Percentiles rank a stretch among this genome's conserved stretches.
Evolutionary conservation across 2,113 vertebrate species (phyloP).

Genomic region (Burhinus bistriatus): DNA sequence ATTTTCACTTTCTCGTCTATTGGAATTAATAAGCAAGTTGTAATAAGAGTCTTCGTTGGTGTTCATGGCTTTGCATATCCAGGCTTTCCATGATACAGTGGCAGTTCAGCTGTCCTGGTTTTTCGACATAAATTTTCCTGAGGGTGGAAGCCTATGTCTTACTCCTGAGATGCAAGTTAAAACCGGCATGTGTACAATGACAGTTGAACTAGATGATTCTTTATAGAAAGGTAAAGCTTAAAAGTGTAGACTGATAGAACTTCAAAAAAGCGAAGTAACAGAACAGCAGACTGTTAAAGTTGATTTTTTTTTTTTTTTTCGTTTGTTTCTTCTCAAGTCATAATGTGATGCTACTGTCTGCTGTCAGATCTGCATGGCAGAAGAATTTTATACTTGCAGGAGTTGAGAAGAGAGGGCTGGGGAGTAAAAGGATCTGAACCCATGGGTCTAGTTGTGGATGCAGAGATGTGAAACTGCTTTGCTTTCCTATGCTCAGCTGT

Average conservation of each 20-base stretch:
- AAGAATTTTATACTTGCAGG: background rate
- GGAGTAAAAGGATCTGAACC: background rate
- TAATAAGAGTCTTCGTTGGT: background rate
- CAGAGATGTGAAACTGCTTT: background rate
- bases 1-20: background rate
- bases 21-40: background rate
- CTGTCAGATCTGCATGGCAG: background rate
- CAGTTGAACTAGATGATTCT: background rate
- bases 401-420: background rate
- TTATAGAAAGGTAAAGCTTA: background rate
- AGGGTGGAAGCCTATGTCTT: background rate
- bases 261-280: background rate
- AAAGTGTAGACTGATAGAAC: background rate
- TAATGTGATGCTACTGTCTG: background rate
- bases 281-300: background rate
- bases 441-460: background rate
- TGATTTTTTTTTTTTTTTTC: background rate
- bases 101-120: background rate
- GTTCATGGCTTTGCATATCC: background rate
- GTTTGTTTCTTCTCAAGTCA: background rate
- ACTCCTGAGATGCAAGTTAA: background rate
- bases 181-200: rapidly evolving
- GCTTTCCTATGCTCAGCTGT: background rate
- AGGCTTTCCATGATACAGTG: background rate
- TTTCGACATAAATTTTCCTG: background rate